Base-by-base conservation (phyloP, 2,113 vertebrate species). In the Callospermophilus lateralis region DNA sequence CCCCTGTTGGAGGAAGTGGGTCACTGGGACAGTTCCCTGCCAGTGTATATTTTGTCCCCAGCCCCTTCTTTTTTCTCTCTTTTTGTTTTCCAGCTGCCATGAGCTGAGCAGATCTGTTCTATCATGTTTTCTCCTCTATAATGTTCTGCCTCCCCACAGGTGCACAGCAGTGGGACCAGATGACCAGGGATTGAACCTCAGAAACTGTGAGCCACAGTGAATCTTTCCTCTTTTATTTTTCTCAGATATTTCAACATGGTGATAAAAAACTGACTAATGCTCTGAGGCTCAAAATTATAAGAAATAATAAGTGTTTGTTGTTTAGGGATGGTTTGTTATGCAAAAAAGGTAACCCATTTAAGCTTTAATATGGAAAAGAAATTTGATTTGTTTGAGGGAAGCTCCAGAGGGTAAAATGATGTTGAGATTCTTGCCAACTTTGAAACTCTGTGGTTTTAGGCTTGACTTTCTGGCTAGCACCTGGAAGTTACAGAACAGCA, bases 381-480 rank as follows among this genome's bases (percentile, higher is more conserved):
- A 89, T 83, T 95, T 84, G 17, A 37, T 88, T 85, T 37, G 12
- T 87, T 72, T 37, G 28, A 67, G 20, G 24, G 39, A 45, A 32
- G 12, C 68, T 89, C 53, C 51, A 90, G 34, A 84, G 34, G 85
- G 39, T 13, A 89, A 58, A 81, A 80, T n/a, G n/a, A 37, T 32
- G 24, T 85, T 67, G 30, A 76, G 28, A 81, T 83, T 94, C 68
- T 94, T 63, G 42, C 42, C 73, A 45, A 78, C n/a, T 90, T 79
- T 74, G 74, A 84, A 77, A 53, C 30, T 39, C 51, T 85, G 19
- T 93, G 81, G 28, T 42, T 34, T 93, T 65, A 70, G 61, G 42
- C 51, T 61, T 94, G 92, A 37, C 48, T 95, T 97, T 61, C 34
- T 92, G 42, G 72, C 16, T 61, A 84, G 9, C 10, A 63, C 16